Evolutionary conservation across 53 echinoderm and acorn worm species (phyloP).

Genomic region (Antedon mediterranea): DNA sequence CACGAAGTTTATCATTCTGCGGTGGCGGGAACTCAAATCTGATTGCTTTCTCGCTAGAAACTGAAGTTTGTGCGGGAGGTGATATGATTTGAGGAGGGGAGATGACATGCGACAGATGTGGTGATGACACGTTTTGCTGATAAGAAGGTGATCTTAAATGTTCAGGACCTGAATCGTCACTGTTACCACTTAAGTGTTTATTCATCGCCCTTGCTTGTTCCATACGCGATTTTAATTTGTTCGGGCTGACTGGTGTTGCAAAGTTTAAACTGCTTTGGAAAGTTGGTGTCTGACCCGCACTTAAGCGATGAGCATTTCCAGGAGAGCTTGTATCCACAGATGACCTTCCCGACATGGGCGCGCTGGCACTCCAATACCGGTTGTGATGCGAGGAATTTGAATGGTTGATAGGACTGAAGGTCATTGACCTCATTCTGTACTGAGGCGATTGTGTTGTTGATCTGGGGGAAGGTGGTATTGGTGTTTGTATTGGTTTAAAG

Average conservation of each 20-base stretch:
- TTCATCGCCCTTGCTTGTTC: slow-evolving; percentile 40
- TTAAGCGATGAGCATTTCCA: slow-evolving; percentile 26
- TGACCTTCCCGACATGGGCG: slow-evolving; percentile 80
- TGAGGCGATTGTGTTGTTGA: slow-evolving; percentile 49
- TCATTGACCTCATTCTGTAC: slow-evolving; percentile 19
- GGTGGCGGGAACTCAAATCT: slow-evolving; percentile 78
- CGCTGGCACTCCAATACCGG: slow-evolving; percentile 38
- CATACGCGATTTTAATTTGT: slow-evolving; percentile 67
- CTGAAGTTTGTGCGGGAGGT: slow-evolving; percentile 13
- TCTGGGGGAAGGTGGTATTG: slow-evolving; percentile 67
- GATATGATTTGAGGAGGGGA: slow-evolving; percentile 71
- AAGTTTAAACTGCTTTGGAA: slow-evolving; percentile 49
- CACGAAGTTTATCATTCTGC: slow-evolving; percentile 64
- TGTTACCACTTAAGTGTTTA: slow-evolving; percentile 33
- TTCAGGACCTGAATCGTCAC: slow-evolving; percentile 80
- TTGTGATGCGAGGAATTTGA: not conserved
- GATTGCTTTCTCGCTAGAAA: slow-evolving; percentile 16
- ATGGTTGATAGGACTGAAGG: slow-evolving; percentile 75
- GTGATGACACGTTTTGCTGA: slow-evolving; percentile 19
- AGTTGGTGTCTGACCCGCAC: slow-evolving; percentile 50
- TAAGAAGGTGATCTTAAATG: slow-evolving; percentile 30
- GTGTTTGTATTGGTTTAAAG: slow-evolving; percentile 50
- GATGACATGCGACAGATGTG: slow-evolving; percentile 18
- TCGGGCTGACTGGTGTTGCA: slow-evolving; percentile 84
- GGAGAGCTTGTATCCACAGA: slow-evolving; percentile 79